A percentile compares a stretch with the other conserved stretches of the same genome.
These are phyloP conservation scores for Aurelia aurita complex sp. Pacific DNA, from an alignment of 30 jellyfish, hydroid and myxozoan genomes.

Conservation along the genomic window DNA sequence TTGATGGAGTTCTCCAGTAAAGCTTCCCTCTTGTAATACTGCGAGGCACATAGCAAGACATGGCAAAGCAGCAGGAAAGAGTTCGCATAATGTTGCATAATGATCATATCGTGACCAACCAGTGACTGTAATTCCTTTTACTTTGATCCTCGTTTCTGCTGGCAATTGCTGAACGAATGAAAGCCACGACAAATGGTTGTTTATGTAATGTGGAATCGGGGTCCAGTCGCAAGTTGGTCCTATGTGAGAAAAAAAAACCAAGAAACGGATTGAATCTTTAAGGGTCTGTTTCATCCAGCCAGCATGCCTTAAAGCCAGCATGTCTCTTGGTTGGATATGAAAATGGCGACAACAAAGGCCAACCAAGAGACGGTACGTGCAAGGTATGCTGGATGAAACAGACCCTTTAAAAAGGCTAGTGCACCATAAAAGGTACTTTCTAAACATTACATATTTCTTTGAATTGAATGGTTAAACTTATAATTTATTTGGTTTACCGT, in stretches of 20 bases:
- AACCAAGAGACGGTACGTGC: no score
- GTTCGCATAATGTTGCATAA: conserved; percentile 87
- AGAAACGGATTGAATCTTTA: no score
- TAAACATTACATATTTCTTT: no score
- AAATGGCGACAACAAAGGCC: no score
- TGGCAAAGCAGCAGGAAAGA: conserved; percentile 87
- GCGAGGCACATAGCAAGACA: conserved; percentile 92
- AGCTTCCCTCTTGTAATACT: conserved; percentile 55
- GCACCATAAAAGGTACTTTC: no score
- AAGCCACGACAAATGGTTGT: conserved; percentile 90
- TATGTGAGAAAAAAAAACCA: neutral
- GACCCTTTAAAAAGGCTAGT: no score
- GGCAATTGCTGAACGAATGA: conserved; percentile 58
- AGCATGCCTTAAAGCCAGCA: no score
- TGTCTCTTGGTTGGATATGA: no score
- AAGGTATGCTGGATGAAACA: no score
- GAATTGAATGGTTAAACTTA: no score
- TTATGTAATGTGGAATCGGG: conserved; percentile 84
- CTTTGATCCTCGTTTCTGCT: conserved; percentile 36
- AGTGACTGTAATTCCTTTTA: conserved; percentile 79
- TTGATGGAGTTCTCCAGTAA: conserved; percentile 70
- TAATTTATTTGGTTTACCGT: no score
- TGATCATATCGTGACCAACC: conserved; percentile 98
- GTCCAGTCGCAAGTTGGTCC: conserved; percentile 94
- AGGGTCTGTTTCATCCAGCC: no score